These are phyloP conservation scores for Pteruthius melanotis DNA, from an alignment of 2,113 vertebrate genomes.

Conservation along the genomic window DNA sequence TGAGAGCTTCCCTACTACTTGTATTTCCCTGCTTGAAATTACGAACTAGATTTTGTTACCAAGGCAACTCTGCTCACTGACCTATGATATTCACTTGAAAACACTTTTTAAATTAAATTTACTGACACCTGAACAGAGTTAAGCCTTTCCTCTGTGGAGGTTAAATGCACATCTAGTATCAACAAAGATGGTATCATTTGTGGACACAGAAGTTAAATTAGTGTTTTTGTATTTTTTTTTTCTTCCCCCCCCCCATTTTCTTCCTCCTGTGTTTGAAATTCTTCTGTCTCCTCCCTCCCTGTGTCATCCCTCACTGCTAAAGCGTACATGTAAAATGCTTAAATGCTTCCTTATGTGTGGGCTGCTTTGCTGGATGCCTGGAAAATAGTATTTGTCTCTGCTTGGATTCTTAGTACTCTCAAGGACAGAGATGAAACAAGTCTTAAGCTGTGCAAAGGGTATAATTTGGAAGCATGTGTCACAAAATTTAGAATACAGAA, in stretches of 20 bases:
- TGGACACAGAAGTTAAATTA: not conserved
- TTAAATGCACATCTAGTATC: conserved; percentile 3
- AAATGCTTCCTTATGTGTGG: not conserved
- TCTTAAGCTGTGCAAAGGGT: not conserved
- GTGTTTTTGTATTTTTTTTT: not conserved
- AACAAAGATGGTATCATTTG: not conserved
- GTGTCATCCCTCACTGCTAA: not conserved
- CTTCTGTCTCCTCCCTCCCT: not conserved
- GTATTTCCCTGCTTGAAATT: conserved; percentile 27
- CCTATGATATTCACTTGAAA: conserved; percentile 15
- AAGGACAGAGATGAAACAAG: not conserved
- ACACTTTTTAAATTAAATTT: conserved; percentile 29
- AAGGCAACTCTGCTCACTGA: conserved; percentile 74
- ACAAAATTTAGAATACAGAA: not conserved
- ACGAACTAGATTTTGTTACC: conserved; percentile 59
- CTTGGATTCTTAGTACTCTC: not conserved
- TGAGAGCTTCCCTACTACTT: conserved; percentile 59
- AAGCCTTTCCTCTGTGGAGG: not conserved
- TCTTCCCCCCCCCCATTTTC: not conserved
- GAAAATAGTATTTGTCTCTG: not conserved
- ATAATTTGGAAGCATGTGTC: not conserved
- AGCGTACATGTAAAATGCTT: not conserved
- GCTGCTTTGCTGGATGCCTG: not conserved
- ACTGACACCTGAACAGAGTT: not conserved
- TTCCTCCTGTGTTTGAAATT: not conserved